A percentile compares a stretch with the other conserved stretches of the same genome.
These are phyloP conservation scores for Hypothenemus hampei DNA, from an alignment of 1,140 invertebrate species.

Conservation along the genomic window DNA sequence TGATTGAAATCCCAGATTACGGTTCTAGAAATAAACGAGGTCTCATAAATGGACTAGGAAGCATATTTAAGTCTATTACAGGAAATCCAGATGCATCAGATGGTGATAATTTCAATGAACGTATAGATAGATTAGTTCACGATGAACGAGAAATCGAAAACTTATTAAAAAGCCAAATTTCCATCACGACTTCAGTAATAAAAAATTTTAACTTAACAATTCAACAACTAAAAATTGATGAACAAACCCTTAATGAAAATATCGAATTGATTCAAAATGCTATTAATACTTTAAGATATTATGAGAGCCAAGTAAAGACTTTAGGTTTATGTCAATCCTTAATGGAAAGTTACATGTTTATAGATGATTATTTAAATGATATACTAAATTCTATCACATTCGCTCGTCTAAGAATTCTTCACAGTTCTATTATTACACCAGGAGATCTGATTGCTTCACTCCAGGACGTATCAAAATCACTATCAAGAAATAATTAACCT, in stretches of 20 bases:
- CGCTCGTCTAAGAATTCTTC: constrained; percentile 15
- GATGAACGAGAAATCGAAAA: constrained; percentile 27
- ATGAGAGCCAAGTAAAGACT: not conserved
- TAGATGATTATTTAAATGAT: constrained; percentile 6
- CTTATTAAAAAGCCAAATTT: constrained; percentile 29
- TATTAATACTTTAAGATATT: constrained; percentile 2
- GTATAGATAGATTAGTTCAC: constrained; percentile 25
- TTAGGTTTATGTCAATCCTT: constrained; percentile 13
- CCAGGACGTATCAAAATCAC: constrained; percentile 13
- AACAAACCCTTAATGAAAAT: constrained; percentile 20
- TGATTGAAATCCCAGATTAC: constrained; percentile 8
- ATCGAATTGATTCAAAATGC: constrained; percentile 16
- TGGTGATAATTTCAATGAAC: constrained; percentile 29
- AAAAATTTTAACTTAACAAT: constrained; percentile 29
- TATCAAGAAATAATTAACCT: constrained; percentile 19
- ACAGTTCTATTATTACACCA: constrained; percentile 18
- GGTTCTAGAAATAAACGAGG: constrained; percentile 19
- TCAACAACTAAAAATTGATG: constrained; percentile 24
- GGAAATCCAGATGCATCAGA: constrained; percentile 30
- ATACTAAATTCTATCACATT: constrained; percentile 14
- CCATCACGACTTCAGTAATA: constrained; percentile 22
- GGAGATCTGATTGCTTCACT: constrained; percentile 7
- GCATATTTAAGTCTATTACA: constrained; percentile 26
- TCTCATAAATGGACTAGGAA: constrained; percentile 25
- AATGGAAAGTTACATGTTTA: constrained; percentile 19